A percentile compares a stretch with the other conserved stretches of the same genome.
phyloP scores from a whole-genome alignment of 92 coral and sea anemone genomes.

The Meandrina meandrites region DNA sequence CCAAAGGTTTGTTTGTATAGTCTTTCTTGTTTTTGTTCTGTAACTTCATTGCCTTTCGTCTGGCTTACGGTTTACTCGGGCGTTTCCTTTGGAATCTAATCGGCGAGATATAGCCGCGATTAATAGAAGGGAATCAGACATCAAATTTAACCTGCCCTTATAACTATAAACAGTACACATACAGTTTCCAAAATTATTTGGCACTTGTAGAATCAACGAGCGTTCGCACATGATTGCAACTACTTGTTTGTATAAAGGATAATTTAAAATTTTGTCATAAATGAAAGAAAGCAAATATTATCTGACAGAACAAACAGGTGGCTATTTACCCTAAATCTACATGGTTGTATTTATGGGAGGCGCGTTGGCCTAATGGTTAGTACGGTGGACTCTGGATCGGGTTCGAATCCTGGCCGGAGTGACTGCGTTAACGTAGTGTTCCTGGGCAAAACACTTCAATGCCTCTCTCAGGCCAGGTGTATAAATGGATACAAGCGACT shows the following conservation, averaged over 20 bases:
- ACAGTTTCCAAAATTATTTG: not conserved
- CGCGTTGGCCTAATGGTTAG: not conserved
- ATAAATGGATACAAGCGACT: too few relatives aligned
- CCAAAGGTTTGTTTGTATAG: conserved; percentile 25
- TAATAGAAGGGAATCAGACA: too few relatives aligned
- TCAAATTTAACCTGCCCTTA: not conserved
- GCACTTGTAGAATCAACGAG: not conserved
- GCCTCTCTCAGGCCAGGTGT: too few relatives aligned
- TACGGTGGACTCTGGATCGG: too few relatives aligned
- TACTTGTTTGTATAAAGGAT: not conserved
- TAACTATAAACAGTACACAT: too few relatives aligned
- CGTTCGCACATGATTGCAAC: not conserved
- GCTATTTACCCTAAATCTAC: not conserved
- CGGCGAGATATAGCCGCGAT: not conserved
- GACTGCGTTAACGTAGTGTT: too few relatives aligned
- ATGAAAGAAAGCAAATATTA: not conserved
- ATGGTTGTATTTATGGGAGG: not conserved
- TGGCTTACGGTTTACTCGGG: not conserved
- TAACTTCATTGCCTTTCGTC: not conserved
- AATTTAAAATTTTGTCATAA: not conserved
- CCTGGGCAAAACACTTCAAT: too few relatives aligned
- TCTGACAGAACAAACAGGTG: conserved; percentile 5
- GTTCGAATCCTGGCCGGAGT: too few relatives aligned
- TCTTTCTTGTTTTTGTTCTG: not conserved
- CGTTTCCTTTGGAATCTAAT: too few relatives aligned